Percentiles rank a stretch among this genome's conserved stretches.
These are phyloP conservation scores for Lagocephalus sceleratus DNA, from an alignment of 2,797 vertebrate species.

Conservation along the genomic window DNA sequence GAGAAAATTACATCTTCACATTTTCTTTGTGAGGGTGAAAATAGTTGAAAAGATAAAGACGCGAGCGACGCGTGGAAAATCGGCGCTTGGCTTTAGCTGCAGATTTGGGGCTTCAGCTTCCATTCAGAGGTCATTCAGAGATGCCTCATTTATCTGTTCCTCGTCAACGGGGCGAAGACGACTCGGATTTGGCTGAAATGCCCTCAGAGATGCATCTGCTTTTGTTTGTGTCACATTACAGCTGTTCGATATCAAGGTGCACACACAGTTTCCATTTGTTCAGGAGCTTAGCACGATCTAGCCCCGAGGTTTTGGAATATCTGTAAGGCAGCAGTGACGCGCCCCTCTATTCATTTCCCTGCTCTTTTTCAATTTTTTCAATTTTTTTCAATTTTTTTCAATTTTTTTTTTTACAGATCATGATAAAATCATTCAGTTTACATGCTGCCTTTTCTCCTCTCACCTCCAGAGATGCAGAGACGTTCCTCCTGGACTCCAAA, in stretches of 20 bases:
- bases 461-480: constrained; percentile 88
- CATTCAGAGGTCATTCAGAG: constrained; percentile 55
- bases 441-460: constrained; percentile 11
- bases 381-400: too few relatives aligned
- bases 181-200: constrained; percentile 46
- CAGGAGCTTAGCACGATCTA: constrained; percentile 1
- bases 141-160: constrained; percentile 57
- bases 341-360: neutral
- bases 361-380: too few relatives aligned
- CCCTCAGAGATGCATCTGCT: constrained; percentile 43
- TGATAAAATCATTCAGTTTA: too few relatives aligned
- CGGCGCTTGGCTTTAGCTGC: constrained; percentile 14
- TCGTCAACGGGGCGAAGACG: constrained; percentile 38
- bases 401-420: too few relatives aligned
- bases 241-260: constrained; percentile 43
- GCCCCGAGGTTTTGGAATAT: constrained; percentile 11
- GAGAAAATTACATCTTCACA: neutral
- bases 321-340: constrained; percentile 17
- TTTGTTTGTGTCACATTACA: constrained; percentile 64
- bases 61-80: constrained; percentile 17
- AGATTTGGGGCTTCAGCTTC: constrained; percentile 31
- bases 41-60: constrained; percentile 13
- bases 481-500: constrained; percentile 91
- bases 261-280: constrained; percentile 28
- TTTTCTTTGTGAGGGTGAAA: neutral